Percentiles rank a stretch among this genome's conserved stretches.
Conservation (phyloP, 2,113 vertebrate species). For the Chelonoidis abingdonii region DNA sequence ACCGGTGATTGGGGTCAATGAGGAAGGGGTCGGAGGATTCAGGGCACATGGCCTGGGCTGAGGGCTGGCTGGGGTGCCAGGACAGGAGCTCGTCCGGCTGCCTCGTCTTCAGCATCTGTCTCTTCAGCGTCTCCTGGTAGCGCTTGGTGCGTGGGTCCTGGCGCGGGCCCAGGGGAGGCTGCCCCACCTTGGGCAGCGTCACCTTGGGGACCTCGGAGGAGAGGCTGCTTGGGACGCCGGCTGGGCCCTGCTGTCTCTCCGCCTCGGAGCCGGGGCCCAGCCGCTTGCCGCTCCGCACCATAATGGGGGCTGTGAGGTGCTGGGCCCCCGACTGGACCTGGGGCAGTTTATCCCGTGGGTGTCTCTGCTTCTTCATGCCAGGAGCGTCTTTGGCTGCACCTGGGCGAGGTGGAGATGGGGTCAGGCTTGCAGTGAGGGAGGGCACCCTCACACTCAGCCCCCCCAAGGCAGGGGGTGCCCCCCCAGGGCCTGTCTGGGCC, state of each 20-base stretch:
- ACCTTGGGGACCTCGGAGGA: not conserved
- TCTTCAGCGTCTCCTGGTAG: not conserved
- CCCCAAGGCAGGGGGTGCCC: not conserved
- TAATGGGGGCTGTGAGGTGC: not conserved
- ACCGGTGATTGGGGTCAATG: not conserved
- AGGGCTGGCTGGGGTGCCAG: rapidly evolving
- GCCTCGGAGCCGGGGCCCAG: not conserved
- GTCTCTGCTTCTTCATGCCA: not conserved
- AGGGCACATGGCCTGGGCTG: rapidly evolving
- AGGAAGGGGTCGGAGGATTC: not conserved
- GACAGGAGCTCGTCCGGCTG: not conserved
- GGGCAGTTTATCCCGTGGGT: not conserved
- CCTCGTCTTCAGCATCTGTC: not conserved
- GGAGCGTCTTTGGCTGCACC: not conserved
- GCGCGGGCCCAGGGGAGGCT: not conserved
- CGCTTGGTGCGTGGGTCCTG: not conserved
- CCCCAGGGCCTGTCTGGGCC: not conserved
- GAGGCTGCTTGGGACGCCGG: rapidly evolving
- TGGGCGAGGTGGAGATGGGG: not conserved
- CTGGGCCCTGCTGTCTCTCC: too few species aligned
- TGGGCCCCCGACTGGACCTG: not conserved
- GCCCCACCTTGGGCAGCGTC: not conserved
- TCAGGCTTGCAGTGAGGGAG: not conserved
- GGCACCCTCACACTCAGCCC: not conserved
- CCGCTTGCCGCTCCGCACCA: not conserved